A percentile compares a stretch with the other conserved stretches of the same genome.
phyloP scores from a whole-genome alignment of 2,113 vertebrate species.

The Gasterosteus nipponicus region DNA sequence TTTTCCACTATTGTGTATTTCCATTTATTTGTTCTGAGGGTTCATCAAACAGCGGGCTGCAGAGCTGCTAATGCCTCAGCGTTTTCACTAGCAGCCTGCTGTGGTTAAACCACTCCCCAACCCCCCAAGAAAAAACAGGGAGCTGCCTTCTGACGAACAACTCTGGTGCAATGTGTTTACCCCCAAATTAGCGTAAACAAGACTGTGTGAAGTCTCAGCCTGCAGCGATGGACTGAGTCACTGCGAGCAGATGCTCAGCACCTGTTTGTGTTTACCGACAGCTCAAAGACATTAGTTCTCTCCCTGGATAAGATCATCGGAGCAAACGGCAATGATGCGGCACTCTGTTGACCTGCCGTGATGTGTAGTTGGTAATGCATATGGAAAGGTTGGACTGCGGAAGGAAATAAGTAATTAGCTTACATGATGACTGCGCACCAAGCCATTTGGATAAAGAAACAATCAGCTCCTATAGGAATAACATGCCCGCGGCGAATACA shows the following conservation, averaged over 20 bases:
- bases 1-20: conserved; percentile 23
- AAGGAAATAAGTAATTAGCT: conserved; percentile 26
- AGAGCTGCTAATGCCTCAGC: conserved; percentile 12
- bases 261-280: conserved; percentile 60
- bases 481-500: conserved; percentile 28
- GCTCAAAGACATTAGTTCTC: conserved; percentile 30
- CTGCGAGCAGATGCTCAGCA: conserved; percentile 49
- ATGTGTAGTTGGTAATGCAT: background rate
- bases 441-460: conserved; percentile 14
- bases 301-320: background rate
- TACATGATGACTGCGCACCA: conserved; percentile 9
- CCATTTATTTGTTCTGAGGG: conserved; percentile 3
- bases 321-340: conserved; percentile 9
- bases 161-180: conserved; percentile 58
- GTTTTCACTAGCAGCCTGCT: conserved; percentile 15
- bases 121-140: background rate
- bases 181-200: conserved; percentile 57
- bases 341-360: conserved; percentile 18
- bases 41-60: conserved; percentile 33
- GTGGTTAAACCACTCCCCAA: conserved; percentile 12
- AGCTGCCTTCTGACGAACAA: conserved; percentile 22
- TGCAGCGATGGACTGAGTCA: conserved; percentile 46
- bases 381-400: conserved; percentile 12
- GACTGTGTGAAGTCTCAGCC: conserved; percentile 38
- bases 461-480: conserved; percentile 18